Base-by-base conservation (phyloP, 2,888 invertebrate species). In the Coelogynopora nodosa region DNA sequence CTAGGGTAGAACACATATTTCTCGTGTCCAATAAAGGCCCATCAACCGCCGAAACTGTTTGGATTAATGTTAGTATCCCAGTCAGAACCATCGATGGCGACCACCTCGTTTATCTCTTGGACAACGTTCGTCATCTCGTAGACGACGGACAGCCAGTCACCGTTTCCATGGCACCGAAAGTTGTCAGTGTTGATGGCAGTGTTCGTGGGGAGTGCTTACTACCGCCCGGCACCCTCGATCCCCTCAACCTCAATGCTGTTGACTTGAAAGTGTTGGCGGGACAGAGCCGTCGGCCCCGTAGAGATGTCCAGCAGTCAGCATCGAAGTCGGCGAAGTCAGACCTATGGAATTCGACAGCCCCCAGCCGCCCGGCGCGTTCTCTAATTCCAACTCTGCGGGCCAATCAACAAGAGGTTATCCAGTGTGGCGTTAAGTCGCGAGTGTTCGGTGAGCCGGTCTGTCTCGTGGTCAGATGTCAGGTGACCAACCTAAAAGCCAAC, bases 1-100 rank as follows among this genome's bases (percentile, higher is more conserved):
- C 87, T 5, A 23, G 74, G n/a, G 27, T 88, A 26, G 74, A 88
- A 28, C 87, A 88, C 30, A 87, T 67, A 26, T 87, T 67, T 67
- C 28, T 30, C 18, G 27, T 87, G 18, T 30, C 86, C n/a, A 87
- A 87, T 28, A 26, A 26, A 27, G 87, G 87, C 26, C 87, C 87
- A 10, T 87, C 87, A 0, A 87, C 87, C n/a, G 26, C 87, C n/a
- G 86, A 87, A 30, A 88, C 27, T 23, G 18, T 87, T 23, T 26
- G 74, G 74, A 0, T 87, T 10, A 87, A 80, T 67, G 26, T 87
- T 13, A 67, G 87, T 0, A 31, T 87, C 13, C 87, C 87, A 0
- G 31, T 83, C 0, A 31, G 26, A 29, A 87, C 87, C 23, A 13
- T 2, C n/a, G 31, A 31, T 29, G 87, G 87, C 23, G 87, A 87